phyloP scores from a whole-genome alignment of 2,797 vertebrate species.

The Chromis chromis region DNA sequence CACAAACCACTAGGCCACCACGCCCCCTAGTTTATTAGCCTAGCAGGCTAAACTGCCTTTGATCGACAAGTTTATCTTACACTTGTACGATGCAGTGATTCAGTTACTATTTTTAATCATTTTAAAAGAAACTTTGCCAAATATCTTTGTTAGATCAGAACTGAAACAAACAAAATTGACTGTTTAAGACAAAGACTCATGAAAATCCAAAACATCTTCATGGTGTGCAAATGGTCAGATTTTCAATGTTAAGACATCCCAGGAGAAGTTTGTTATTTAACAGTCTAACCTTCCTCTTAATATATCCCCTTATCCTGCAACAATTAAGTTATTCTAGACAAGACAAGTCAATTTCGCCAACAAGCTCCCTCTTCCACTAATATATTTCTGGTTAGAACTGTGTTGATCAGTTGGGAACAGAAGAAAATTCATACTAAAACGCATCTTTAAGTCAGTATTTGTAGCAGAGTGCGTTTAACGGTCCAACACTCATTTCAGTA shows the following conservation, averaged over 20 bases:
- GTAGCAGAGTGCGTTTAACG: not conserved
- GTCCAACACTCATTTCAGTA: not conserved
- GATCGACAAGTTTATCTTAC: not conserved
- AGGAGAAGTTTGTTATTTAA: not conserved
- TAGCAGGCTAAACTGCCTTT: not conserved
- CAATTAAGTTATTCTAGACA: constrained; percentile 10
- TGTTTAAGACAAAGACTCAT: not conserved
- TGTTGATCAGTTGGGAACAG: not conserved
- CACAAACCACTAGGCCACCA: no score
- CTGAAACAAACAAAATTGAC: not conserved
- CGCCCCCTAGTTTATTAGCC: no score
- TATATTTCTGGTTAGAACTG: not conserved
- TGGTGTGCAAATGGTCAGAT: not conserved
- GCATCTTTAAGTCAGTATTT: not conserved
- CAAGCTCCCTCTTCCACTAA: not conserved
- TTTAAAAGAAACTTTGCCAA: not conserved
- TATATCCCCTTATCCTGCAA: no score
- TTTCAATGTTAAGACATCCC: not conserved
- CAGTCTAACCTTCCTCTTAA: not conserved
- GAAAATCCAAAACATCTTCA: not conserved
- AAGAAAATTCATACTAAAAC: not conserved
- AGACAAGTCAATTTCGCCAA: not conserved
- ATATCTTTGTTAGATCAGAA: not conserved
- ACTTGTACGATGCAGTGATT: not conserved
- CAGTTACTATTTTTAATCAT: not conserved